A percentile compares a stretch with the other conserved stretches of the same genome.
Conservation (phyloP, 2,888 invertebrate genomes). For the Cantharis flavilabris region DNA sequence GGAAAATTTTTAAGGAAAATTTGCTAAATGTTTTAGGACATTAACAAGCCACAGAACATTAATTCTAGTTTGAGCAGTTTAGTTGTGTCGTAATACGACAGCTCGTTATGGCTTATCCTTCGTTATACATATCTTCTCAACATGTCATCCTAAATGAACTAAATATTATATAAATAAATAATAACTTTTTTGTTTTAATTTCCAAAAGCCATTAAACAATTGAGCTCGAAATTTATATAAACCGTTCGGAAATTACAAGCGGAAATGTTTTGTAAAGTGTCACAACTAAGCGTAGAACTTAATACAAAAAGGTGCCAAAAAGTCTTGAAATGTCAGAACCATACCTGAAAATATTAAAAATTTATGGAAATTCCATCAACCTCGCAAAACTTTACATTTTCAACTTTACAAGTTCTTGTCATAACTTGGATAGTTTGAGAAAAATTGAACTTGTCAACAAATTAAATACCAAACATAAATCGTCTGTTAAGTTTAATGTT, state of each 20-base stretch:
- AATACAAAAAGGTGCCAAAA: not conserved
- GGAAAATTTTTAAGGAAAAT: not conserved
- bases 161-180: slow-evolving; percentile 13
- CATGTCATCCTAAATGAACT: slow-evolving; percentile 32
- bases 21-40: not conserved
- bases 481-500: not conserved
- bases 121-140: slow-evolving; percentile 31
- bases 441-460: not conserved
- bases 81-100: slow-evolving; percentile 25
- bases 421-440: not conserved
- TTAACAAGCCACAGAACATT: slow-evolving; percentile 8
- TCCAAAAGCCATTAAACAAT: not conserved
- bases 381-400: not conserved
- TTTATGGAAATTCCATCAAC: not conserved
- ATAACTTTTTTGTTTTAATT: not conserved
- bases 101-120: slow-evolving; percentile 35
- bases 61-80: slow-evolving; percentile 18
- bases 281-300: not conserved
- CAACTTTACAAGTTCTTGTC: not conserved
- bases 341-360: not conserved
- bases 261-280: not conserved
- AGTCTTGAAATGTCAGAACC: not conserved
- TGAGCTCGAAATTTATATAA: not conserved
- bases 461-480: not conserved
- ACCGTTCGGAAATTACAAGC: not conserved